Evolutionary conservation across 1,140 invertebrate genomes (phyloP), one percentile per base, ranked within the genome.

Genomic region (Thalassaphorura encarpata): DNA sequence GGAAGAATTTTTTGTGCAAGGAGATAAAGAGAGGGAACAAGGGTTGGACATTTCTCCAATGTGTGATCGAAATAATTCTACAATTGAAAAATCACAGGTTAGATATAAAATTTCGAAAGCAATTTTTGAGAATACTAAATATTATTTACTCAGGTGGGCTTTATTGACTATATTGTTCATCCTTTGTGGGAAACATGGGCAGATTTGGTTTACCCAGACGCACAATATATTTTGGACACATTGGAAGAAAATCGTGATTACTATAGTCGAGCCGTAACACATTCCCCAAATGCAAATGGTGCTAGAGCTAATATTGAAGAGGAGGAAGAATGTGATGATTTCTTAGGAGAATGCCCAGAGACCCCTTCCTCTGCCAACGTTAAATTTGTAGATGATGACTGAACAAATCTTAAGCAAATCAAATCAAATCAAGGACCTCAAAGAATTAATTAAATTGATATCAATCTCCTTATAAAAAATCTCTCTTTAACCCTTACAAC

Each of bases 141-240:
- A 52, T 62, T 3, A 36, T 40, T 27, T 41, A 67, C 68, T 40
- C 74, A 89, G 81, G 93, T 99, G 68, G 94, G 95, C 60, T 99
- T 99, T 70, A 99, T 99, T 68, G 94, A 98, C 75, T 99, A 97
- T 72, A 99, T 99, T 68, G 93, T 97, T 3, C 95, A 98, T 76
- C 96, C 96, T 6, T 73, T 99, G 19, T 99, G 93, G 91, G 96
- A 99, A 72, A 98, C 95, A 3, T 99, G 96, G 96, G 94, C 92
- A 13, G 96, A 99, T 71, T 76, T 99, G 29, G 96, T 99, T 2
- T 90, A 97, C 75, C 96, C 96, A 0, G 94, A 98, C 70, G 95
- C 94, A 11, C 93, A 97, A 73, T 87, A 95, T 48, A 98, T 99
- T 63, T 75, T 99, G 43, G 94, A 98, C 72, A 94, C 88, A 3